Conservation (phyloP, 2,113 vertebrate species). For the Sminthopsis crassicaudata region DNA sequence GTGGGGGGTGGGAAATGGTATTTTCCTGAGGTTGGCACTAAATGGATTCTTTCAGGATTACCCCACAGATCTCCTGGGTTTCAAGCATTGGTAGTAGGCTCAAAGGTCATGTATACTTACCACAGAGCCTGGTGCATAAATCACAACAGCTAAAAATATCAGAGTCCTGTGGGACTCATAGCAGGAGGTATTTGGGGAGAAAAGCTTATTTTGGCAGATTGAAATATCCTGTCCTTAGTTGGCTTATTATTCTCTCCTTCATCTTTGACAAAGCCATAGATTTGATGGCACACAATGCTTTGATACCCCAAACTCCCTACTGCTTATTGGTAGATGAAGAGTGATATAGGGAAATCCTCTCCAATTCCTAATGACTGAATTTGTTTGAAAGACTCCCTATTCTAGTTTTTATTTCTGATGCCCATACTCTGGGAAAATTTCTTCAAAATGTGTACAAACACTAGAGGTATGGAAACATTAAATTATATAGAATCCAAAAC, state of each 20-base stretch:
- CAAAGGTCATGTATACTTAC: slow-evolving; percentile 37
- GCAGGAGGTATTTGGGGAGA: background rate
- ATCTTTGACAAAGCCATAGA: slow-evolving; percentile 14
- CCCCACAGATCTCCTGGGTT: slow-evolving; percentile 23
- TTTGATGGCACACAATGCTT: background rate
- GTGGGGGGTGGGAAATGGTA: slow-evolving; percentile 22
- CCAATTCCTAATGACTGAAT: background rate
- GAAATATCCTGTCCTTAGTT: background rate
- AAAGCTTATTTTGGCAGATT: slow-evolving; percentile 12
- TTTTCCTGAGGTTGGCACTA: slow-evolving; percentile 64
- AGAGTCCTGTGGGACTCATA: slow-evolving; percentile 31
- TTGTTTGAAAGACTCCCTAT: background rate
- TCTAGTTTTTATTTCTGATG: background rate
- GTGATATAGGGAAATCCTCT: background rate
- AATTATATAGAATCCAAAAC: background rate
- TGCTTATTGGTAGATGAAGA: background rate
- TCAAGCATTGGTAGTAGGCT: slow-evolving; percentile 30
- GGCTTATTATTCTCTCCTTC: background rate
- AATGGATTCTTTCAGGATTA: slow-evolving; percentile 58
- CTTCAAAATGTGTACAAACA: background rate
- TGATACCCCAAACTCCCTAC: background rate
- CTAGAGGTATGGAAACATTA: background rate
- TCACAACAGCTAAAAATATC: slow-evolving; percentile 22
- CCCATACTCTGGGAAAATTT: background rate
- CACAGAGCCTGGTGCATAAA: slow-evolving; percentile 60